Base-by-base conservation (phyloP, 35 echinoderm and acorn worm genomes). In the Lytechinus variegatus region DNA sequence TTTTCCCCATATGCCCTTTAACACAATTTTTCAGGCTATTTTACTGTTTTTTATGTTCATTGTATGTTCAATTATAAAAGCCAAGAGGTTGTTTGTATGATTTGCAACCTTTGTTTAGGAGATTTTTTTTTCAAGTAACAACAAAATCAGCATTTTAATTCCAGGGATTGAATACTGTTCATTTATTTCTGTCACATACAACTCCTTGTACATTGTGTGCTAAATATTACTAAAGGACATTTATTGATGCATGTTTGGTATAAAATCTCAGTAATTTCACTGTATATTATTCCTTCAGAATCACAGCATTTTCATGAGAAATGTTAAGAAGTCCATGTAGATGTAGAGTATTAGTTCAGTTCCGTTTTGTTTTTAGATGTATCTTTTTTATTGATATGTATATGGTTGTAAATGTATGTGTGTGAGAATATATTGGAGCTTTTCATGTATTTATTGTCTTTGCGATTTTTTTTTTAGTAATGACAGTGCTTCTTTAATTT, bases 131-230 rank as follows among this genome's bases (percentile, higher is more conserved):
- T n/a, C n/a, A 44, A 79, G 24, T 79, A 24, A 6, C 19, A 19
- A 66, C 0, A 21, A 19, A 24, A 4, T 79, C 24, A 44, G 3
- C n/a, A 24, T 24, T 79, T 79, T 79, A 79, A 24, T 79, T 79
- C 19, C 19, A 79, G 66, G 66, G n/a, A 79, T n/a, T 79, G 4
- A 6, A 24, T 19, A 79, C 19, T 79, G 66, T 79, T 79, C 21
- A 71, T 79, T 9, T 14, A 24, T n/a, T 79, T 79, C 66, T 79
- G 19, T 79, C 5, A 79, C 66, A 79, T n/a, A 6, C 66, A 79
- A 79, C 66, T 21, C 66, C 14, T 79, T 79, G 66, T 79, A 79
- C 66, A 79, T 79, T 79, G 66, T 79, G 66, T 79, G 66, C 66
- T 79, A 79, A 71, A 58, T 58, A 13, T 58, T 11, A 21, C 19